Evolutionary conservation across 1,140 invertebrate species (phyloP).

Genomic region (Drosophila funebris): DNA sequence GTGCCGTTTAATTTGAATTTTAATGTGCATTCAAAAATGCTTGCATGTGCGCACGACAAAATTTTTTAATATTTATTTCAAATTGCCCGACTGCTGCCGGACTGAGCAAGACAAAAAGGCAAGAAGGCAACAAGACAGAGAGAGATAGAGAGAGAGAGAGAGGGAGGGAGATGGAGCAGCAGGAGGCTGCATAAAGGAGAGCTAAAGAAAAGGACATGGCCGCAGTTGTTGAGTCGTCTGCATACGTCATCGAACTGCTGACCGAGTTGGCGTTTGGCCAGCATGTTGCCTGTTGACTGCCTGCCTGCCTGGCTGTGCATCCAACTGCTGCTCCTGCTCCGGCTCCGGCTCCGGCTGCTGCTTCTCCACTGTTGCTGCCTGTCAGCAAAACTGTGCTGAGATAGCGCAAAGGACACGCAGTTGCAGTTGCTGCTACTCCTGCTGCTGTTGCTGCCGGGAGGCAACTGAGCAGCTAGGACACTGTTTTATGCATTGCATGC

Average conservation of each 20-base stretch:
- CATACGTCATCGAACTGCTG: conserved; percentile 81
- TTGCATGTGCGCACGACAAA: conserved; percentile 45
- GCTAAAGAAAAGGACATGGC: conserved; percentile 48
- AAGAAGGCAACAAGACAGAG: too few species aligned
- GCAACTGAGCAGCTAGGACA: conserved; percentile 47
- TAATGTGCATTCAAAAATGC: conserved; percentile 62
- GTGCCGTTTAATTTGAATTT: conserved; percentile 68
- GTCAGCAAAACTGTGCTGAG: conserved; percentile 72
- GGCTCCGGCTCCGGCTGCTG: too few species aligned
- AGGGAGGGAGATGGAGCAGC: conserved; percentile 9
- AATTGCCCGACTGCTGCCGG: conserved; percentile 33
- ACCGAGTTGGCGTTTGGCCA: conserved; percentile 77
- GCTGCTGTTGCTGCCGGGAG: too few species aligned
- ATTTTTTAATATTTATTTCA: conserved; percentile 66
- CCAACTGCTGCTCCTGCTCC: neutral
- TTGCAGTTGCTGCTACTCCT: too few species aligned
- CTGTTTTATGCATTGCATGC: conserved; percentile 76
- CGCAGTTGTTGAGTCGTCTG: conserved; percentile 53
- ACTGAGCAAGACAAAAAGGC: neutral
- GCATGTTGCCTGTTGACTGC: conserved; percentile 61
- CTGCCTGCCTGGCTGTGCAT: too few species aligned
- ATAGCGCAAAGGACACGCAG: conserved; percentile 60
- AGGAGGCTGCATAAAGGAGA: too few species aligned
- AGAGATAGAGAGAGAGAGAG: neutral
- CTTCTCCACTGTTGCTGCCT: conserved; percentile 10